Percentiles rank a stretch among this genome's conserved stretches.
These are phyloP conservation scores for Apis dorsata DNA, from an alignment of 1,140 invertebrate species.

Conservation along the genomic window DNA sequence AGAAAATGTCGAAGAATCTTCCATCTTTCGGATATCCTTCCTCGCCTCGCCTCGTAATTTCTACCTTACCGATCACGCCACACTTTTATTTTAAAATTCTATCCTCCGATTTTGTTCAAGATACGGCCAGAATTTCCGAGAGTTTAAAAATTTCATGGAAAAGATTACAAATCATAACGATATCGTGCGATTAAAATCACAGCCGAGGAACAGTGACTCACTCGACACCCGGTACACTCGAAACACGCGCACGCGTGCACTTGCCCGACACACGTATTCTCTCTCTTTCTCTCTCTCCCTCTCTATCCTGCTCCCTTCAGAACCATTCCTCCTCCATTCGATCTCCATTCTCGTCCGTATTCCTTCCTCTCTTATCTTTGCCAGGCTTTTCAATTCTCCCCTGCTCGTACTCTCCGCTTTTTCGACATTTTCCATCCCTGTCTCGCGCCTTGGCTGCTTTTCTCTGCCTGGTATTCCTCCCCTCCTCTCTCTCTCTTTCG, in stretches of 20 bases:
- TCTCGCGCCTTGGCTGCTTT: neutral
- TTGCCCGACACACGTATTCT: conserved; percentile 17
- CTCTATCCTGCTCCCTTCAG: neutral
- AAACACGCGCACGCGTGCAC: conserved; percentile 53
- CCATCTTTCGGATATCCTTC: too few species aligned
- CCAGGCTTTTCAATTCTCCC: conserved; percentile 1
- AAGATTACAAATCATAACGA: too few species aligned
- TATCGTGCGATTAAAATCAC: too few species aligned
- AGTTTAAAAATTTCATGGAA: too few species aligned
- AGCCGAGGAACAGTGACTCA: neutral
- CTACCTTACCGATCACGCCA: too few species aligned
- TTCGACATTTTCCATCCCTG: conserved; percentile 4
- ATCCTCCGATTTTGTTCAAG: too few species aligned
- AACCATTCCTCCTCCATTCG: neutral
- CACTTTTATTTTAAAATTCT: too few species aligned
- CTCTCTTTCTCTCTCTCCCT: neutral
- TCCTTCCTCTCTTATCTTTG: neutral
- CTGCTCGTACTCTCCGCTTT: neutral
- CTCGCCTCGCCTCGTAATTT: too few species aligned
- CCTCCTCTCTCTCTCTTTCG: neutral
- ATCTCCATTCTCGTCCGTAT: neutral
- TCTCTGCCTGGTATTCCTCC: neutral
- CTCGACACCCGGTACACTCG: conserved; percentile 38
- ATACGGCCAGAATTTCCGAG: too few species aligned
- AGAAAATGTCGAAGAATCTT: too few species aligned